A percentile compares a stretch with the other conserved stretches of the same genome.
These are phyloP conservation scores for Chamaetylas fuelleborni DNA, from an alignment of 2,113 vertebrate genomes.

Conservation along the genomic window DNA sequence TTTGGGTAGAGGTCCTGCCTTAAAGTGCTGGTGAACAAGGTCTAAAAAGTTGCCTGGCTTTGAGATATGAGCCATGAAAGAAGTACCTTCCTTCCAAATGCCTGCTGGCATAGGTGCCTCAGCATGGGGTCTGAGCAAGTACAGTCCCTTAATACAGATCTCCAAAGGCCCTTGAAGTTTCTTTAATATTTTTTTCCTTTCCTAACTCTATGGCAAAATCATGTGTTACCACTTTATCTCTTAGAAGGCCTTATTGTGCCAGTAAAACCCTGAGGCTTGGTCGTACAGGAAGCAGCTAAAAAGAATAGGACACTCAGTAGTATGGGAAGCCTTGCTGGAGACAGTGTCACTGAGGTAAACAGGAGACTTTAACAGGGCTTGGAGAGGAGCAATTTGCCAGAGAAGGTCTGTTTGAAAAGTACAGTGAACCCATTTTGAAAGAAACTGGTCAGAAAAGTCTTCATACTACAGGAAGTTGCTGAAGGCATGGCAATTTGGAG, in stretches of 20 bases:
- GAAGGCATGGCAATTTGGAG: background rate
- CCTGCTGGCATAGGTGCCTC: background rate
- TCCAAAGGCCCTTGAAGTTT: background rate
- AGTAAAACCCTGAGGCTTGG: rapidly evolving
- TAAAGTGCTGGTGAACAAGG: background rate
- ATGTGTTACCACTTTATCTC: background rate
- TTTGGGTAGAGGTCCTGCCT: background rate
- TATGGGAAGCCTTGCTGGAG: background rate
- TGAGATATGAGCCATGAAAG: background rate
- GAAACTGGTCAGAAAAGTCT: background rate
- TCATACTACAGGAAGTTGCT: background rate
- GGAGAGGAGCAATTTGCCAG: background rate
- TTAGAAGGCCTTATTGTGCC: background rate
- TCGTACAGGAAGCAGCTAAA: background rate
- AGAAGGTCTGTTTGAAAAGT: background rate
- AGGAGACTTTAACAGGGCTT: background rate
- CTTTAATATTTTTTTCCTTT: background rate
- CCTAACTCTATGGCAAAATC: background rate
- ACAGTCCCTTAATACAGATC: too few species aligned
- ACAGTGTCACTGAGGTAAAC: background rate
- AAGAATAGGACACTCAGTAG: background rate
- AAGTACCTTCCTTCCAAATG: background rate
- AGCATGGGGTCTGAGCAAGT: background rate
- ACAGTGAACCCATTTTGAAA: background rate
- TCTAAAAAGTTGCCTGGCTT: background rate